Conservation (phyloP, 1,140 invertebrate genomes). For the Tenebrio molitor region DNA sequence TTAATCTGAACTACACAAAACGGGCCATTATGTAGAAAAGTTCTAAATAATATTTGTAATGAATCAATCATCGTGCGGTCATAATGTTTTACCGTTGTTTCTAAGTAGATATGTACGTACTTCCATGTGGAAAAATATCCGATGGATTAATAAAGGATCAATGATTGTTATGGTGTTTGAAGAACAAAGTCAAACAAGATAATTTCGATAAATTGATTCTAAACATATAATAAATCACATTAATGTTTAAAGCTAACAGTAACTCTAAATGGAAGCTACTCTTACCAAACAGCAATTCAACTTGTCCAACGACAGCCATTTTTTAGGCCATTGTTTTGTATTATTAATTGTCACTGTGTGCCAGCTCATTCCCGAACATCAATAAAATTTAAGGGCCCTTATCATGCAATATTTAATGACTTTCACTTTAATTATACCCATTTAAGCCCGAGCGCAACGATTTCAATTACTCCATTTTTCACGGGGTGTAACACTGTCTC, state of each 20-base stretch:
- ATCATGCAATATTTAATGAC: not conserved
- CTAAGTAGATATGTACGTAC: not conserved
- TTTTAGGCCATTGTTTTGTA: constrained; percentile 9
- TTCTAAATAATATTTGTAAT: constrained; percentile 17
- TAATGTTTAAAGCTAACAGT: too few relatives aligned
- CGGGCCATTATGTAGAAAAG: not conserved
- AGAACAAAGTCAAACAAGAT: not conserved
- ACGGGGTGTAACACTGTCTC: too few relatives aligned
- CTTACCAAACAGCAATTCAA: not conserved
- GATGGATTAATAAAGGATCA: not conserved
- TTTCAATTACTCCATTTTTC: too few relatives aligned
- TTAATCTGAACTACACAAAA: not conserved
- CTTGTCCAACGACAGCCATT: not conserved
- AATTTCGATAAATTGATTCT: constrained; percentile 21
- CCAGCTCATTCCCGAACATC: constrained; percentile 2
- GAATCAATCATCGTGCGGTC: constrained; percentile 2
- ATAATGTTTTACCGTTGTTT: not conserved
- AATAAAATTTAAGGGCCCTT: constrained; percentile 15
- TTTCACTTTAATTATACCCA: not conserved
- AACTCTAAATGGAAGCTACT: not conserved
- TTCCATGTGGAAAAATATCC: constrained; percentile 1
- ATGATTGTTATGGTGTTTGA: not conserved
- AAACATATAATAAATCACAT: too few relatives aligned
- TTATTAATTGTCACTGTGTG: constrained; percentile 10
- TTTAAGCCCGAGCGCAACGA: not conserved